Conservation (phyloP, 2,113 vertebrate species). For the Acrocephalus arundinaceus region DNA sequence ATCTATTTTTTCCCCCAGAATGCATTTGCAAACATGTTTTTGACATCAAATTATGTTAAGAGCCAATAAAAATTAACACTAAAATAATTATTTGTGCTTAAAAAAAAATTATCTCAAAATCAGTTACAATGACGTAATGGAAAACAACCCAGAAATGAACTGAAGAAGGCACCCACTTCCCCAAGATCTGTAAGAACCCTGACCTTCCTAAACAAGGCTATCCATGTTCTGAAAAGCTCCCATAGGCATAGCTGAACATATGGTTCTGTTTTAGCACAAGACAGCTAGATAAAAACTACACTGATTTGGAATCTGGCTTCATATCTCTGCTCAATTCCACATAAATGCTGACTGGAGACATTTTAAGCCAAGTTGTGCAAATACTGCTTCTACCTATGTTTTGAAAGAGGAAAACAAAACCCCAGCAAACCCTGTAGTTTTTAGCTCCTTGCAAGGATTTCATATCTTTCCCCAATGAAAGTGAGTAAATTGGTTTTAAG, state of each 20-base stretch:
- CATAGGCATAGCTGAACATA: background rate
- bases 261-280: background rate
- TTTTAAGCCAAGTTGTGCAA: background rate
- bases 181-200: background rate
- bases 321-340: background rate
- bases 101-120: background rate
- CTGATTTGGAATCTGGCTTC: background rate
- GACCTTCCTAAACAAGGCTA: background rate
- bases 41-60: background rate
- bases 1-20: fast-evolving
- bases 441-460: background rate
- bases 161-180: fast-evolving
- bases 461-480: background rate
- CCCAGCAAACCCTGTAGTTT: background rate
- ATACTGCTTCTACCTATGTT: background rate
- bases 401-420: background rate
- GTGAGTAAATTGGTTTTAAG: background rate
- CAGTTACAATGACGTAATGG: background rate
- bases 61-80: background rate
- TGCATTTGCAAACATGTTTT: background rate
- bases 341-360: background rate
- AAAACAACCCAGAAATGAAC: background rate
- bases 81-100: background rate
- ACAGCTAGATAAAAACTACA: background rate
- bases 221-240: background rate